Evolutionary conservation across 2,888 invertebrate species (phyloP).

Genomic region (Dioctria linearis): DNA sequence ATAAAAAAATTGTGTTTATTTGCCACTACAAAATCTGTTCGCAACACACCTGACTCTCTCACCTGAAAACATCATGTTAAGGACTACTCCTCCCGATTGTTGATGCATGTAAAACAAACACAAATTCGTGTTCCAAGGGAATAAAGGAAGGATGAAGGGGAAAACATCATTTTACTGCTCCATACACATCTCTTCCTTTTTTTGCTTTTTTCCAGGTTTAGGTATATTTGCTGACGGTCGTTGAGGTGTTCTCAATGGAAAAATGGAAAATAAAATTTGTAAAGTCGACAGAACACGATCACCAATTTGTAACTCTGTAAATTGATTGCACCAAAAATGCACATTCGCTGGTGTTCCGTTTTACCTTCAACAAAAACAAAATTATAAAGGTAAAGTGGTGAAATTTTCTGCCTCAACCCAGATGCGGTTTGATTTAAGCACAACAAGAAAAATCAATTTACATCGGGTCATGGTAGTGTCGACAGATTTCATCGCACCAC

Average conservation of each 20-base stretch:
- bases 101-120: slow-evolving; percentile 37
- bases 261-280: slow-evolving; percentile 49
- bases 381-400: no score
- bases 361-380: no score
- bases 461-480: neutral
- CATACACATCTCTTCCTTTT: neutral
- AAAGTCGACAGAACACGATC: slow-evolving; percentile 47
- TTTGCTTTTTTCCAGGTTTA: slow-evolving; percentile 8
- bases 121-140: neutral
- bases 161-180: no score
- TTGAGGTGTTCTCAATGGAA: neutral
- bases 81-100: neutral
- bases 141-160: neutral
- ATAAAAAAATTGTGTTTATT: slow-evolving; percentile 27
- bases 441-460: slow-evolving; percentile 36
- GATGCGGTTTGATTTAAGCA: slow-evolving; percentile 5
- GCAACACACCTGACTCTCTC: neutral
- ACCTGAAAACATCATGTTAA: neutral
- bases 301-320: slow-evolving; percentile 46
- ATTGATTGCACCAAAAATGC: slow-evolving; percentile 31
- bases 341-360: no score
- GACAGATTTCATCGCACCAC: neutral
- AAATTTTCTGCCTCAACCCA: no score
- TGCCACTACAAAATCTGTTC: slow-evolving; percentile 31
- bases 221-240: no score